Conservation (phyloP, 2,888 invertebrate genomes). For the Eustalomyia histrio region DNA sequence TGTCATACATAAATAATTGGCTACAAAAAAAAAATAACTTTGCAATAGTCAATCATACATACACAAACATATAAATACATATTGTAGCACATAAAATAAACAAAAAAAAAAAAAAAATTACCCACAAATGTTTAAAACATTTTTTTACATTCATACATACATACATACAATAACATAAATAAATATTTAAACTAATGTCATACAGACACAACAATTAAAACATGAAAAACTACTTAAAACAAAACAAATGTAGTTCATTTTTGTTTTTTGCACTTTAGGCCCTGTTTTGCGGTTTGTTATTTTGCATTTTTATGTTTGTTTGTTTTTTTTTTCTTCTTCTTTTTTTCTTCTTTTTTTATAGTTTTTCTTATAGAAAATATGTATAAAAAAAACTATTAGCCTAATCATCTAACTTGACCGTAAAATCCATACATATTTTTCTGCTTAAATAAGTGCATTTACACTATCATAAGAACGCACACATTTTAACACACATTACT, state of each 20-base stretch:
- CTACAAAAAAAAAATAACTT: conserved; percentile 8
- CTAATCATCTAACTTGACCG: conserved; percentile 64
- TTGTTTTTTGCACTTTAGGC: conserved; percentile 36
- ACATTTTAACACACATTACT: not conserved
- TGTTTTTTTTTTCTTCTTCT: too few relatives aligned
- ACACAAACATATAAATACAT: too few relatives aligned
- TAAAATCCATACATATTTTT: conserved; percentile 48
- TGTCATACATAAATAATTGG: conserved; percentile 3
- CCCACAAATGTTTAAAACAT: conserved; percentile 24
- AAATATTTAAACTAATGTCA: conserved; percentile 22
- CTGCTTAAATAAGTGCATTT: conserved; percentile 13
- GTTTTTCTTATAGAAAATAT: conserved; percentile 5
- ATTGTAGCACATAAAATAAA: not conserved
- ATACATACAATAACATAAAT: too few relatives aligned
- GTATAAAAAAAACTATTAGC: conserved; percentile 25
- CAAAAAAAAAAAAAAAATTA: not conserved
- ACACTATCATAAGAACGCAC: not conserved
- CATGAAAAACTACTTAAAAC: not conserved
- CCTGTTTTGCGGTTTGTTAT: conserved; percentile 42
- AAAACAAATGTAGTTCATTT: conserved; percentile 34
- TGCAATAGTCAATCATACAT: not conserved
- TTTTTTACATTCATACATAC: not conserved
- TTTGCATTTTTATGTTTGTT: conserved; percentile 10
- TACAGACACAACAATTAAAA: conserved; percentile 8
- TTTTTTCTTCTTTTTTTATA: not conserved